Conservation (phyloP, 2,797 vertebrate genomes). For the Rhodeus uyekii region DNA sequence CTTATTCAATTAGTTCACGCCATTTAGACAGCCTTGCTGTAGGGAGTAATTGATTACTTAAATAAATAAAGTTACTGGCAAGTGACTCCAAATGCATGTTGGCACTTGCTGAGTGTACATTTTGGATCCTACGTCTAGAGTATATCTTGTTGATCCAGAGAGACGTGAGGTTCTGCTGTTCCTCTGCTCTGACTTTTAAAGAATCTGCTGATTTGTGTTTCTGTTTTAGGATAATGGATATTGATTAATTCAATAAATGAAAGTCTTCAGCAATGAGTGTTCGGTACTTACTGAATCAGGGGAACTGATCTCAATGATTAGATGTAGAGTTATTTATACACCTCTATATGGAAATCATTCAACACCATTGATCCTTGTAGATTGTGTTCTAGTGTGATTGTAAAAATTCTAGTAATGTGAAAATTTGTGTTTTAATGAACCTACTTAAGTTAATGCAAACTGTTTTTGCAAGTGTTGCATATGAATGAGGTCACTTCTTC, state of each 20-base stretch:
- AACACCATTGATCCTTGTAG: neutral
- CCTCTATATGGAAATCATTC: neutral
- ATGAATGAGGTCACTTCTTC: neutral
- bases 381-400: neutral
- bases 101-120: neutral
- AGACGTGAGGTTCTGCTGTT: neutral
- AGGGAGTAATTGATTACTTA: neutral
- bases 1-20: neutral
- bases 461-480: neutral
- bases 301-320: neutral
- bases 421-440: neutral
- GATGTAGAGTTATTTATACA: conserved; percentile 11
- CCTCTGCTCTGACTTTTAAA: neutral
- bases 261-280: conserved; percentile 11
- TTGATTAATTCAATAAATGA: conserved; percentile 36
- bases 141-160: neutral
- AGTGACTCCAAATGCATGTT: neutral
- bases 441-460: neutral
- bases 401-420: too few relatives aligned
- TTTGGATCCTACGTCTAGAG: neutral
- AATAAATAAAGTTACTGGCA: neutral
- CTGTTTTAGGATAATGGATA: conserved; percentile 22
- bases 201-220: neutral
- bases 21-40: neutral
- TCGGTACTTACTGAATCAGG: neutral